Evolutionary conservation across 1,140 invertebrate genomes (phyloP), one percentile per base, ranked within the genome.

Genomic region (Scaptomyza hsui): DNA sequence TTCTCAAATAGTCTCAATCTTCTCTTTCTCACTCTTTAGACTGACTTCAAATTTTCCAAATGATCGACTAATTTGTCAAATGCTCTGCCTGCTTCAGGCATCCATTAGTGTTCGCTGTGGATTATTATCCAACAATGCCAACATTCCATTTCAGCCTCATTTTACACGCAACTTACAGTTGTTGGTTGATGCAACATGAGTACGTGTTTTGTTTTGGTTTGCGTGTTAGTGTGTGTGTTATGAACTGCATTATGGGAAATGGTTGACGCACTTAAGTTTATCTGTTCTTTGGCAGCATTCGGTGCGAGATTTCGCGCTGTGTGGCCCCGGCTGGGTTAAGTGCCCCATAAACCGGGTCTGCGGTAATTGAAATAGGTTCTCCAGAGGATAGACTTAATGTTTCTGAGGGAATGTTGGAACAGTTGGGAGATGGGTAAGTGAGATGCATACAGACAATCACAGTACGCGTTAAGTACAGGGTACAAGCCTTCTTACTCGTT

Each of bases 51-150:
- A 82, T 82, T 74, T 71, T 29, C 57, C 64, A 67, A 76, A 75
- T 86, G 81, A 67, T 74, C 37, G 64, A 52, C 65, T 76, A 85
- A 85, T 85, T 85, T 80, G 81, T 85, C 81, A 86, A 86, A 74
- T 51, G 61, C 59, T 29, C 9, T 29, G 26, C 26, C 6, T 29
- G 26, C 26, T 9, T 29, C 41, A 32, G 29, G 41, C 48, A 21
- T 63, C 62, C 57, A 67, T 51, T 56, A 48, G 42, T 44, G 49
- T 39, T 18, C 59, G 41, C 47, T 26, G 16, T 51, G 55, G 63
- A 59, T 69, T 72, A 72, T 74, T 78, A 77, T 37, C 51, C 59
- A 69, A 61, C 68, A 65, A 73, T 76, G 67, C 42, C 71, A 61
- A 71, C 62, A 81, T 67, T 64, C 53, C 9, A n/a, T 61, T 67